Percentiles rank a stretch among this genome's conserved stretches.
Conservation (phyloP, 2,888 invertebrate genomes). For the Clostera curtula region DNA sequence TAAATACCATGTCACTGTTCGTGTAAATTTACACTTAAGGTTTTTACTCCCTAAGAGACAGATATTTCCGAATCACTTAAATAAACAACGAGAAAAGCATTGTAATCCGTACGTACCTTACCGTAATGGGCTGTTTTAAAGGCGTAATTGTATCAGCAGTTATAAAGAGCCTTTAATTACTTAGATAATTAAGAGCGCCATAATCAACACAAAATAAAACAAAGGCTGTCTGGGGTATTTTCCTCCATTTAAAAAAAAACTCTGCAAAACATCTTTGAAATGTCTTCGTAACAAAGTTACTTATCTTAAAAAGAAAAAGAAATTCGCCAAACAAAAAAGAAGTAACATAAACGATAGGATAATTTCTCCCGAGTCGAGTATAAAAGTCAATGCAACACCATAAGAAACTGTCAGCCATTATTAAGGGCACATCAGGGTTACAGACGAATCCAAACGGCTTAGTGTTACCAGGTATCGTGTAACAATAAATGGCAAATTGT, state of each 20-base stretch:
- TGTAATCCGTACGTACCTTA: too few relatives aligned
- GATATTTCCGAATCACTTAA: too few relatives aligned
- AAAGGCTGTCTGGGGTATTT: neutral
- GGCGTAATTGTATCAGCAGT: conserved; percentile 1
- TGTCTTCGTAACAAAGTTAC: conserved; percentile 12
- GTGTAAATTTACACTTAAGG: conserved; percentile 11
- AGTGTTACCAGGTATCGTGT: neutral
- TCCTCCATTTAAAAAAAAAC: conserved; percentile 11
- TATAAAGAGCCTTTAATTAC: conserved; percentile 1
- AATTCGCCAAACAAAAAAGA: conserved; percentile 2
- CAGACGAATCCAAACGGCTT: conserved; percentile 2
- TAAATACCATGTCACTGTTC: neutral
- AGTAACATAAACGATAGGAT: conserved; percentile 9
- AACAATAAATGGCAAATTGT: neutral
- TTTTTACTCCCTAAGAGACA: neutral
- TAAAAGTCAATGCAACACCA: conserved; percentile 24
- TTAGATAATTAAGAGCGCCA: conserved; percentile 1
- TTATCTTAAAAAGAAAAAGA: conserved; percentile 19
- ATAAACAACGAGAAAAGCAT: too few relatives aligned
- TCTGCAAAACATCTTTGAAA: conserved; percentile 10
- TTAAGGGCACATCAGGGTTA: conserved; percentile 11
- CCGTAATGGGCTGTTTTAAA: too few relatives aligned
- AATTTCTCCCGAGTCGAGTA: conserved; percentile 23
- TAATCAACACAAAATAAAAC: conserved; percentile 1
- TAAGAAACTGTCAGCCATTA: conserved; percentile 20